A percentile compares a stretch with the other conserved stretches of the same genome.
phyloP scores from a whole-genome alignment of 2,113 vertebrate species.

The Nerophis ophidion region DNA sequence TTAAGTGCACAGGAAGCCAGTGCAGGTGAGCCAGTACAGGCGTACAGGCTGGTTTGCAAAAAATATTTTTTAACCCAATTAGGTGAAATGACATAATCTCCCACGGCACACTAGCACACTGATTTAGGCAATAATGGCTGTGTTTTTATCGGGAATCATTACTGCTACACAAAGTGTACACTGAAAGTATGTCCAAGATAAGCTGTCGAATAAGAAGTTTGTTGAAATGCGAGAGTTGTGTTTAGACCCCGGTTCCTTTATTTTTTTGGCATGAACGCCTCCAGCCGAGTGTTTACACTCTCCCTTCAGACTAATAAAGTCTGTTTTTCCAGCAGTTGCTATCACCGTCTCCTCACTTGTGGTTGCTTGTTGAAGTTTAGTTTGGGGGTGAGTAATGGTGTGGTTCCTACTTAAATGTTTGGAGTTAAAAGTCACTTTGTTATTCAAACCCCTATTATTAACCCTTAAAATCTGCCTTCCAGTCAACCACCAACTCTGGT shows the following conservation, averaged over 20 bases:
- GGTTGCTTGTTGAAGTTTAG: not conserved
- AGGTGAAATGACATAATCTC: too few relatives aligned
- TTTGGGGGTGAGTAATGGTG: not conserved
- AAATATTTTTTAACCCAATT: too few relatives aligned
- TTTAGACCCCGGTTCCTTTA: not conserved
- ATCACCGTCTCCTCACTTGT: not conserved
- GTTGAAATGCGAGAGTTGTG: too few relatives aligned
- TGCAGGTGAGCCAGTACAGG: too few relatives aligned
- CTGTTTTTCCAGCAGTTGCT: not conserved
- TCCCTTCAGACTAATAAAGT: not conserved
- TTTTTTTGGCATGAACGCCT: not conserved
- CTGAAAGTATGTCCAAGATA: too few relatives aligned
- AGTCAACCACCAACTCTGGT: not conserved
- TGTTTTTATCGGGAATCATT: too few relatives aligned
- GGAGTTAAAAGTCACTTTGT: not conserved
- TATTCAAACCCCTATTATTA: not conserved
- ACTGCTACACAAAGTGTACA: too few relatives aligned
- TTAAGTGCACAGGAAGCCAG: too few relatives aligned
- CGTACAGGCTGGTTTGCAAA: too few relatives aligned
- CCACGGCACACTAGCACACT: too few relatives aligned
- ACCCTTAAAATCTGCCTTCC: not conserved
- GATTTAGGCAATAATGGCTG: too few relatives aligned
- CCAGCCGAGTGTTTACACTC: not conserved
- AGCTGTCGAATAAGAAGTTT: too few relatives aligned
- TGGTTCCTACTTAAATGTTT: not conserved